Evolutionary conservation across 2,113 vertebrate species (phyloP), one percentile per base, ranked within the genome.

Genomic region (Formicarius rufipectus): DNA sequence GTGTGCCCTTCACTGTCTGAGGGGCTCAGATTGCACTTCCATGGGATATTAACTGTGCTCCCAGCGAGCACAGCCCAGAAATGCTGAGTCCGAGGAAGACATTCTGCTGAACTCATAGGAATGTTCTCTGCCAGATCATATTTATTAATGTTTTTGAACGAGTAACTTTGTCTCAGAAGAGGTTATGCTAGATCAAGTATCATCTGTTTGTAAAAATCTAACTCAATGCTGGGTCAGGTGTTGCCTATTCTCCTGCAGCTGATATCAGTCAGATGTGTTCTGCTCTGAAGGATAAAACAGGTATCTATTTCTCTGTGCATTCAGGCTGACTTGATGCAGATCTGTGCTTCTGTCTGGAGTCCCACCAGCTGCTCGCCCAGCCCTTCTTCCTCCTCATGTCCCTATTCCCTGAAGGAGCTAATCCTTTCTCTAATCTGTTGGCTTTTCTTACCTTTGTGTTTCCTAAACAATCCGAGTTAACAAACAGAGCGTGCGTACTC

Each of bases 111-210:
- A 77, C 63, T 71, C 39, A 28, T 33, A 18, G 37, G 79, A 94
- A 91, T 55, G 45, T 67, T 63, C 76, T 62, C 64, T 93, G 95
- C 83, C 88, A 95, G 42, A 74, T 92, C 72, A 6, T 74, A 90
- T 92, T 92, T 84, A 63, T 92, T 78, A 93, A 47, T 15, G 7
- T 16, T 84, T 89, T 45, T 47, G 67, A 85, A 83, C 60, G 68
- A 74, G 75, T 22, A 81, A 8, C 80, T 90, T 84, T 77, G 55
- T 86, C 68, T 93, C 47, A 5, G 11, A 67, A 80, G 72, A 83
- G 50, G 68, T 88, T 86, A 37, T 86, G 63, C 64, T 87, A 63
- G 50, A 93, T 90, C 88, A 47, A 76, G 55, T n/a, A 67, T 90
- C 75, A 62, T 81, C 83, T 84, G 45, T 86, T 94, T 66, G 42